Conservation (phyloP, 1,140 invertebrate genomes). For the Meloidogyne floridensis region DNA sequence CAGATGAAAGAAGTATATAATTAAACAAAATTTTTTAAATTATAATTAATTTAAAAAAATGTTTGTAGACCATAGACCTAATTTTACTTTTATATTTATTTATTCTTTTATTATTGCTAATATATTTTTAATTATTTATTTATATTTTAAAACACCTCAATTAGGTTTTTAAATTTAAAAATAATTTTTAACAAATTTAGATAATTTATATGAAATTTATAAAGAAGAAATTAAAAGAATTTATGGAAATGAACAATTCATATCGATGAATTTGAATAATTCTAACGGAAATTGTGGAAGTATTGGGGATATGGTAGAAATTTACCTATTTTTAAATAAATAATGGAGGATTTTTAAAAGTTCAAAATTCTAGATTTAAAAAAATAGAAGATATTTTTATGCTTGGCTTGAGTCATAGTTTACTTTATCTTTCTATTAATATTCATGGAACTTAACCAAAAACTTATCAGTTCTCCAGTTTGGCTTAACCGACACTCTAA, state of each 20-base stretch:
- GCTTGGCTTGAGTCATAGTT: too few relatives aligned
- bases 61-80: neutral
- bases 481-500: too few relatives aligned
- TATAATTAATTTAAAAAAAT: neutral
- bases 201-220: neutral
- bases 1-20: too few relatives aligned
- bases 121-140: slow-evolving; percentile 2
- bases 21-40: too few relatives aligned
- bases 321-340: neutral
- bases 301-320: neutral
- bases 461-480: too few relatives aligned
- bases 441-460: too few relatives aligned
- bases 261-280: neutral
- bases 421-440: too few relatives aligned
- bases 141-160: neutral
- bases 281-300: neutral
- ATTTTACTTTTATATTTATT: neutral
- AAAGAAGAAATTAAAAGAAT: neutral
- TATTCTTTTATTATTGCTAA: neutral
- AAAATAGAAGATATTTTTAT: too few relatives aligned
- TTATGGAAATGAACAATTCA: neutral
- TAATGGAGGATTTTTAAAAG: neutral
- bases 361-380: too few relatives aligned
- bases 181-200: neutral
- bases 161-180: neutral